These are phyloP conservation scores for Aphyosemion australe DNA, from an alignment of 2,113 vertebrate genomes.

Conservation along the genomic window DNA sequence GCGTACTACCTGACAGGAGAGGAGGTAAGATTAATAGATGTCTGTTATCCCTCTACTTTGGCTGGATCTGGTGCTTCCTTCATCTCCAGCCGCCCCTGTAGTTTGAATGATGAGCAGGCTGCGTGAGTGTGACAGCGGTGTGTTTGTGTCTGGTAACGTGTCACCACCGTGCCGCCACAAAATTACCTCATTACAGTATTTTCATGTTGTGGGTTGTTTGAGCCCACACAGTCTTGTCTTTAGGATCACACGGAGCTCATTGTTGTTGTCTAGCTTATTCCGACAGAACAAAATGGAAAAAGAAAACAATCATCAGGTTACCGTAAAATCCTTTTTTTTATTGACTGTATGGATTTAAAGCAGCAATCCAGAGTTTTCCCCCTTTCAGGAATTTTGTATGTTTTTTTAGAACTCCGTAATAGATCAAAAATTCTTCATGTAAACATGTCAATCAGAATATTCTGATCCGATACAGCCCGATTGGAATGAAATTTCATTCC, in stretches of 20 bases:
- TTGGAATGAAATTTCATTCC: no score
- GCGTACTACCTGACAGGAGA: constrained; percentile 91
- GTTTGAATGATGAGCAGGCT: constrained; percentile 52
- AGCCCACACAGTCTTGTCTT: not conserved
- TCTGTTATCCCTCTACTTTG: constrained; percentile 38
- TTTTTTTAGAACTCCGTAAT: no score
- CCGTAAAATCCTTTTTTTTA: not conserved
- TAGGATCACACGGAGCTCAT: not conserved
- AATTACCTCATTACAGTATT: constrained; percentile 7
- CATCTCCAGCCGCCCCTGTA: constrained; percentile 27
- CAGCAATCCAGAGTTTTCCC: no score
- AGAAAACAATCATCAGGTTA: not conserved
- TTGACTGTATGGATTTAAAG: no score
- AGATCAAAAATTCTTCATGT: no score
- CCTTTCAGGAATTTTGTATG: no score
- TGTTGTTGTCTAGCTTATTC: not conserved
- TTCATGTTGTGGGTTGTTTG: not conserved
- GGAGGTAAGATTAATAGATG: constrained; percentile 83
- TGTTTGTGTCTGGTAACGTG: constrained; percentile 9
- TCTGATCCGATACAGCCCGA: no score
- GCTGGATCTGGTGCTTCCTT: constrained; percentile 53
- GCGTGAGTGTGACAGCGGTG: constrained; percentile 8
- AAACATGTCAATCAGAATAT: no score
- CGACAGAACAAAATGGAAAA: not conserved
- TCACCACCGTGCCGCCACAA: not conserved